A percentile compares a stretch with the other conserved stretches of the same genome.
These are phyloP conservation scores for Scortum barcoo DNA, from an alignment of 2,113 vertebrate species.

Conservation along the genomic window DNA sequence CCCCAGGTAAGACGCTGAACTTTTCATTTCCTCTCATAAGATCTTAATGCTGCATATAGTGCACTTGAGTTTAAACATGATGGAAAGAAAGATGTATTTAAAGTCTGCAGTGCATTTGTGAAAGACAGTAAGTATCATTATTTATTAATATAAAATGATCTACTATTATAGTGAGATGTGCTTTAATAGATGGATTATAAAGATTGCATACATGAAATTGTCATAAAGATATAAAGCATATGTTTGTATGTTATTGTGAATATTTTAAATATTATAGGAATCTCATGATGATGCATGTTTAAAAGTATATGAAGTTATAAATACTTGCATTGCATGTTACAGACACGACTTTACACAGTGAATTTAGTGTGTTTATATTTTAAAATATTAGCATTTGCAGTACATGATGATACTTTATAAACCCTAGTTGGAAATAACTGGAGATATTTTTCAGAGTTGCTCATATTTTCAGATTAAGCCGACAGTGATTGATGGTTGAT, in stretches of 20 bases:
- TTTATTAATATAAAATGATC: too few species aligned
- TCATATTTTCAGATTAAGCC: background rate
- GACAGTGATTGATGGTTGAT: background rate
- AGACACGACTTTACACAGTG: background rate
- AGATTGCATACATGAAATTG: background rate
- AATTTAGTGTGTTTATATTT: background rate
- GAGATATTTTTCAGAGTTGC: too few species aligned
- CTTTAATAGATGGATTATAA: background rate
- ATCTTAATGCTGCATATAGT: background rate
- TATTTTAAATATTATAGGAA: background rate
- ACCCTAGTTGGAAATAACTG: background rate
- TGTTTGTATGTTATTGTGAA: background rate
- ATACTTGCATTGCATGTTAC: background rate
- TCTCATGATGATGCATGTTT: background rate
- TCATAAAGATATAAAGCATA: background rate
- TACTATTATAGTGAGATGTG: constrained; percentile 14
- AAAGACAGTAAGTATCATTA: too few species aligned
- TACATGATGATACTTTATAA: background rate
- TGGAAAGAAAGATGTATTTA: background rate
- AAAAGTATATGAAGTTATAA: background rate
- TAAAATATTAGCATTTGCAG: background rate
- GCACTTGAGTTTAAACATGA: background rate
- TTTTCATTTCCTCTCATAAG: too few species aligned
- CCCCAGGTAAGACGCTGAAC: constrained; percentile 22
- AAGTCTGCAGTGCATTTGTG: background rate